Evolutionary conservation across 2,888 invertebrate species (phyloP), one percentile per base, ranked within the genome.

Genomic region (Arge pagana): DNA sequence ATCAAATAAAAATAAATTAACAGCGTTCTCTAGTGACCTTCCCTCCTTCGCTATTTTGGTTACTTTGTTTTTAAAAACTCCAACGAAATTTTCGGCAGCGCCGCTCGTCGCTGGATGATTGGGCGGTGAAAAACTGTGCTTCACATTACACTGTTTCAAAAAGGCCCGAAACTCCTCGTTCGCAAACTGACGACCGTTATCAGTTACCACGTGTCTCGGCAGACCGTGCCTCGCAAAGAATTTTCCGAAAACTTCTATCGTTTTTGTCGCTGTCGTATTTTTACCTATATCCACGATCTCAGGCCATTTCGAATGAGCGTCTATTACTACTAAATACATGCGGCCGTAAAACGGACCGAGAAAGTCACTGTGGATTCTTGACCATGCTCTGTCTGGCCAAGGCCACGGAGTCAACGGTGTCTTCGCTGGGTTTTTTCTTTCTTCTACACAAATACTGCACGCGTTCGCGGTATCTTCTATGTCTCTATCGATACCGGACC

Each of bases 41-140:
- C 54, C 60, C 48, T 51, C 52, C 33, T 57, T 23, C 6, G 58
- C 24, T 16, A 60, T 60, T 53, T 56, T 60, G 8, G 21, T 19
- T 10, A 55, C 52, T 30, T 45, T 37, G 18, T 36, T 10, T 37
- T 48, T 39, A 26, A 43, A 39, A n/a, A 31, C 21, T 6, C 31
- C 36, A 18, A 41, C 41, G 19, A 50, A 50, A 50, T 50, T 40
- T 13, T 50, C 31, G 10, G 30, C 26, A 16, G 35, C 30, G 10
- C 31, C 19, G 16, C 30, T 41, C 23, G 50, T 43, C 28, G 30
- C 37, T 19, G 15, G 49, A 13, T 13, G 23, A 23, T 49, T 36
- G 11, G 48, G 48, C 5, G 42, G 42, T 2, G 50, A 16, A n/a
- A 49, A 52, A 11, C 36, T 45, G 13, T 48, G 48, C 19, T 45